phyloP scores from a whole-genome alignment of 1,140 invertebrate species.

The Drosophila lacertosa region DNA sequence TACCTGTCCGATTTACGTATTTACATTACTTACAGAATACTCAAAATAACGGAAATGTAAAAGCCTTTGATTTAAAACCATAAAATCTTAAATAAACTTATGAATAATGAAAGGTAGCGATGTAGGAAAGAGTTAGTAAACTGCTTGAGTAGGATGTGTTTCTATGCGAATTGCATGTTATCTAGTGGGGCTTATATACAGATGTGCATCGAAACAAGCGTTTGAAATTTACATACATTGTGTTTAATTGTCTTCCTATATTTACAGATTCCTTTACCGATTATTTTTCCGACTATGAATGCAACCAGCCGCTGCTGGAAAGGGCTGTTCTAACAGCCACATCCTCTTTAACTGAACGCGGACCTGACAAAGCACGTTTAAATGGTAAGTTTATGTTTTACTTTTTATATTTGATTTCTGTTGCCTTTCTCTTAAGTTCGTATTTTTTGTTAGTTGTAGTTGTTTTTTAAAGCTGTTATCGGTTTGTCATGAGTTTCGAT shows the following conservation, averaged over 20 bases:
- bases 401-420: neutral
- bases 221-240: too few relatives aligned
- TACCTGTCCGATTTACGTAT: constrained; percentile 5
- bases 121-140: too few relatives aligned
- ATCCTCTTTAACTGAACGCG: constrained; percentile 90
- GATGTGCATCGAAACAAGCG: too few relatives aligned
- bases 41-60: too few relatives aligned
- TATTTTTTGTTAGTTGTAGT: constrained; percentile 6
- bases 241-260: constrained; percentile 16
- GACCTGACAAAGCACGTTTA: constrained; percentile 91
- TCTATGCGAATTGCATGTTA: too few relatives aligned
- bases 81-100: too few relatives aligned
- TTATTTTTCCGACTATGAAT: constrained; percentile 86
- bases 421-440: constrained; percentile 4
- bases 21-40: neutral
- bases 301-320: constrained; percentile 91
- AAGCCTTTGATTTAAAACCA: too few relatives aligned
- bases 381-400: constrained; percentile 88
- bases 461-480: constrained; percentile 19
- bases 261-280: constrained; percentile 77
- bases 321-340: constrained; percentile 90
- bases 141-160: too few relatives aligned
- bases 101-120: too few relatives aligned
- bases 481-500: constrained; percentile 19
- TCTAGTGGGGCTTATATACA: too few relatives aligned